Percentiles rank a stretch among this genome's conserved stretches.
Conservation (phyloP, 2,797 vertebrate genomes). For the Poecilia velifera region DNA sequence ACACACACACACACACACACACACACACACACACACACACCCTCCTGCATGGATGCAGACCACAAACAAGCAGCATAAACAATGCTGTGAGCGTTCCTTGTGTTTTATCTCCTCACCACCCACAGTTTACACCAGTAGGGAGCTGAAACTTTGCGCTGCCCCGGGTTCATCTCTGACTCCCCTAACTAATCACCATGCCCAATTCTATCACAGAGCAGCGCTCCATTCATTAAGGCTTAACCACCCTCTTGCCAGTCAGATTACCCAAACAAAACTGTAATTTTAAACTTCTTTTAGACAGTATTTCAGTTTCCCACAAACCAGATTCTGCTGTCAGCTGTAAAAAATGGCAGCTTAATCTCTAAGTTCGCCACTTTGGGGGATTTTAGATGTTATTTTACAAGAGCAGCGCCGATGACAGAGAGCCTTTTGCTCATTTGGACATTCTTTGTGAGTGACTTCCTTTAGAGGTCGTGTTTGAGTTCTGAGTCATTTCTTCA, state of each 20-base stretch:
- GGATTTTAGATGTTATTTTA: slow-evolving; percentile 62
- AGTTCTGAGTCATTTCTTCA: slow-evolving; percentile 74
- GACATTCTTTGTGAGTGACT: slow-evolving; percentile 78
- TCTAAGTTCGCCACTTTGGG: slow-evolving; percentile 37
- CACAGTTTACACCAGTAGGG: slow-evolving; percentile 73
- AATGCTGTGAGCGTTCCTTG: slow-evolving; percentile 49
- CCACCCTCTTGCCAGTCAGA: slow-evolving; percentile 65
- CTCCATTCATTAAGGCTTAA: slow-evolving; percentile 55
- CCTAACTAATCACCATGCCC: slow-evolving; percentile 63
- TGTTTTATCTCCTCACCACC: slow-evolving; percentile 80
- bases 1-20: slow-evolving; percentile 30
- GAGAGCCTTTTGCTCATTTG: slow-evolving; percentile 64
- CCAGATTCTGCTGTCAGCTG: slow-evolving; percentile 46
- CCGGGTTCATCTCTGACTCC: slow-evolving; percentile 52
- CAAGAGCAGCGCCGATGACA: slow-evolving; percentile 52
- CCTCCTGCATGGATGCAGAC: slow-evolving; percentile 53
- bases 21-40: slow-evolving; percentile 26
- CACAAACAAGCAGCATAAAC: slow-evolving; percentile 79
- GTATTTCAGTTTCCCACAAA: slow-evolving; percentile 62
- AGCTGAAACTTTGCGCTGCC: slow-evolving; percentile 61
- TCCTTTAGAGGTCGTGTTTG: slow-evolving; percentile 61
- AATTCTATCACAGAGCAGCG: slow-evolving; percentile 55
- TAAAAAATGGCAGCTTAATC: slow-evolving; percentile 49
- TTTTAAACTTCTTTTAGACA: slow-evolving; percentile 67
- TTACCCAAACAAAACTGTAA: slow-evolving; percentile 75